Percentiles rank a stretch among this genome's conserved stretches.
phyloP scores from a whole-genome alignment of 2,888 invertebrate genomes.

The Lumbricus terrestris region DNA sequence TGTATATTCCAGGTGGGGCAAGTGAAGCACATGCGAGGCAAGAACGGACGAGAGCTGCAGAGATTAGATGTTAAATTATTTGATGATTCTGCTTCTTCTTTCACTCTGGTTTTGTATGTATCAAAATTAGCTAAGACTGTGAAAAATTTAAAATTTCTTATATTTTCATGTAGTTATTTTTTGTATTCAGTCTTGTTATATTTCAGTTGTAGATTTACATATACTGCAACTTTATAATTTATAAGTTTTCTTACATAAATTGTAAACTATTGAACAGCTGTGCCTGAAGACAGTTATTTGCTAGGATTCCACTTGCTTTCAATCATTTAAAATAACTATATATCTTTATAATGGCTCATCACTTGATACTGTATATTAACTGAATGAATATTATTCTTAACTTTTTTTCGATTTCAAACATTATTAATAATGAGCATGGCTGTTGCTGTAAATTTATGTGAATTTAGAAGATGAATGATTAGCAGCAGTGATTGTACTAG shows the following conservation, averaged over 20 bases:
- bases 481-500: not conserved
- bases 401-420: not conserved
- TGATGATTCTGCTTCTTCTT: conserved; percentile 52
- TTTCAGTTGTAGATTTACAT: not conserved
- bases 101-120: conserved; percentile 51
- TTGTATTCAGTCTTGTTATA: not conserved
- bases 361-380: not conserved
- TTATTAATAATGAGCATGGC: not conserved
- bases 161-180: not conserved
- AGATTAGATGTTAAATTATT: conserved; percentile 53
- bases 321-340: not conserved
- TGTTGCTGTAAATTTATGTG: too few relatives aligned
- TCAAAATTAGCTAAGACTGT: not conserved
- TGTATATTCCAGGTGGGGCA: conserved; percentile 45
- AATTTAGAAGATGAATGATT: not conserved
- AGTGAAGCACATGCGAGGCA: conserved; percentile 49
- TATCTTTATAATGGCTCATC: not conserved
- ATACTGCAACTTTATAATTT: not conserved
- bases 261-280: not conserved
- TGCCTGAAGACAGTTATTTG: not conserved
- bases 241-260: not conserved
- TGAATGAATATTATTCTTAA: not conserved
- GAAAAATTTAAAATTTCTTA: not conserved
- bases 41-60: conserved; percentile 49
- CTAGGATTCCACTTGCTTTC: not conserved